A percentile compares a stretch with the other conserved stretches of the same genome.
Evolutionary conservation across 2,888 invertebrate species (phyloP).

Genomic region (Ectobius pallidus): DNA sequence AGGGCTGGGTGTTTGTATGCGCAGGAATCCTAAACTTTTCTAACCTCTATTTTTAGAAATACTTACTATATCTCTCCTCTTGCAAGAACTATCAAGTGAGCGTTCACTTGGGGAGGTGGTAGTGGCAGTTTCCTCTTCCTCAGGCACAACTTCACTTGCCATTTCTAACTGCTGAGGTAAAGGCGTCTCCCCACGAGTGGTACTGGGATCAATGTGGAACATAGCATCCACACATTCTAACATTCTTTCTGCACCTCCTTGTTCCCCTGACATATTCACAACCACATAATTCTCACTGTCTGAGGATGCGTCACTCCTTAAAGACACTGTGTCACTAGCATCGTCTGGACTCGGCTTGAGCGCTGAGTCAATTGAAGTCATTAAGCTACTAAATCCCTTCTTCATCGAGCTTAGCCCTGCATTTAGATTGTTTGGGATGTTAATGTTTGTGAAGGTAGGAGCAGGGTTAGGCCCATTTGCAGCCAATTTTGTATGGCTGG

Average conservation of each 20-base stretch:
- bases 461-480: conserved; percentile 30
- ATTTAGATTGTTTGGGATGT: conserved; percentile 38
- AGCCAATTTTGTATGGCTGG: conserved; percentile 1
- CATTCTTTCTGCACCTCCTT: conserved; percentile 59
- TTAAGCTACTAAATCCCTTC: conserved; percentile 80
- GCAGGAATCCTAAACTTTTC: too few relatives aligned
- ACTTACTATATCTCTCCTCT: conserved; percentile 76
- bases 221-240: conserved; percentile 63
- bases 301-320: conserved; percentile 82
- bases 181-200: conserved; percentile 29
- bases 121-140: conserved; percentile 70
- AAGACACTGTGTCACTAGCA: conserved; percentile 76
- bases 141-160: conserved; percentile 84
- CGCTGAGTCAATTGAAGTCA: conserved; percentile 85
- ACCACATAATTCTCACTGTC: conserved; percentile 88
- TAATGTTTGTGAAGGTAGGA: conserved; percentile 23
- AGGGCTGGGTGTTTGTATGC: too few relatives aligned
- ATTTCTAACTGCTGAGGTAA: conserved; percentile 65
- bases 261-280: conserved; percentile 54
- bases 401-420: conserved; percentile 62
- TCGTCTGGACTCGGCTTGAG: conserved; percentile 73
- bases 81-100: conserved; percentile 79
- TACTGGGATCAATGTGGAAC: conserved; percentile 57
- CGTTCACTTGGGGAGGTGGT: conserved; percentile 84
- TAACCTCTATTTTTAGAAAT: too few relatives aligned